Conservation (phyloP, 2,888 invertebrate species). For the Conomelus anceps region DNA sequence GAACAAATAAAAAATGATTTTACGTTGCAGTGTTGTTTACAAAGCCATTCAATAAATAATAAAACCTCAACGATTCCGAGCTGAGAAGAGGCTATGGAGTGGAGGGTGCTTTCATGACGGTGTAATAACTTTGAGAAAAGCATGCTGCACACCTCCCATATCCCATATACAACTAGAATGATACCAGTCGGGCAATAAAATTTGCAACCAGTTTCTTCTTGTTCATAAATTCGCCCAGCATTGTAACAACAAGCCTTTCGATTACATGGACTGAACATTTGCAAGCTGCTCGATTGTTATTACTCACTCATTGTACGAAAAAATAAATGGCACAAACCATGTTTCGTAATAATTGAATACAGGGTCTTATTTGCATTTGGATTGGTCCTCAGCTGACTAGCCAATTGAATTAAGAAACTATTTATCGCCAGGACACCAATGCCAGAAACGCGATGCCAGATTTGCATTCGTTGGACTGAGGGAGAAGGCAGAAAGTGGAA, state of each 20-base stretch:
- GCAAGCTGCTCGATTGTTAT: background rate
- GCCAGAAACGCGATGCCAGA: background rate
- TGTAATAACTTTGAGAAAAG: background rate
- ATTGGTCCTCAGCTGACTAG: background rate
- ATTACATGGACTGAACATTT: too few species aligned
- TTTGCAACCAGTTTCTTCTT: background rate
- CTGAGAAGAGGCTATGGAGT: too few species aligned
- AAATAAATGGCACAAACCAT: background rate
- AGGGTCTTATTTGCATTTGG: background rate
- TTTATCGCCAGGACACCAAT: background rate
- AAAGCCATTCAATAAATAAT: background rate
- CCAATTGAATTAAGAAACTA: background rate
- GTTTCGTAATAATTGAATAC: background rate
- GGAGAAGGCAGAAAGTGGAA: background rate
- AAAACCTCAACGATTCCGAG: background rate
- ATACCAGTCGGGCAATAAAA: background rate
- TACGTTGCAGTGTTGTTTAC: background rate
- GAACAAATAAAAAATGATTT: background rate
- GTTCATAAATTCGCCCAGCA: background rate
- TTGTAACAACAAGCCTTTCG: background rate
- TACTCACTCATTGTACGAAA: background rate
- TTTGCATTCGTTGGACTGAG: background rate
- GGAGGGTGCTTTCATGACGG: background rate
- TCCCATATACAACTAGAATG: background rate
- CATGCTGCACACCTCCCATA: background rate